phyloP scores from a whole-genome alignment of 2,113 vertebrate species.

The Mastomys coucha region DNA sequence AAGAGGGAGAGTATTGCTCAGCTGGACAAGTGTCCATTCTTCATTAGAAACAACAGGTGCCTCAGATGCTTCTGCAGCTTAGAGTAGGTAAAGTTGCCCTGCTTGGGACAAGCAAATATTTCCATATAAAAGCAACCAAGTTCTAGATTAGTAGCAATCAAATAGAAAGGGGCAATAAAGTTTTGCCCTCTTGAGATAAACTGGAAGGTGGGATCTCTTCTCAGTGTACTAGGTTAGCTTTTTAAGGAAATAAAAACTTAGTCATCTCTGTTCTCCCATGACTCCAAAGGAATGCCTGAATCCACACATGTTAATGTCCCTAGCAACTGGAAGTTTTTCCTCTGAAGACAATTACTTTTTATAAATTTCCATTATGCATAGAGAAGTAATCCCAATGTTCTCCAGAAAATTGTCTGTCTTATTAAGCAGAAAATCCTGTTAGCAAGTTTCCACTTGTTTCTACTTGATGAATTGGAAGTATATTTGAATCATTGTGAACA shows the following conservation, averaged over 20 bases:
- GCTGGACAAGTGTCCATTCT: neutral
- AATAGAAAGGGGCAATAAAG: neutral
- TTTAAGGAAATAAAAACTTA: constrained; percentile 15
- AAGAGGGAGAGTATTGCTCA: neutral
- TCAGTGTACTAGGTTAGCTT: neutral
- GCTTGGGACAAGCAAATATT: neutral
- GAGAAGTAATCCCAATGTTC: constrained; percentile 8
- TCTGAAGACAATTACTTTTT: neutral
- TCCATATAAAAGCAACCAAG: constrained; percentile 26
- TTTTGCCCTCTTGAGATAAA: neutral
- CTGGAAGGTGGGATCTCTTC: neutral
- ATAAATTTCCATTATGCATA: neutral
- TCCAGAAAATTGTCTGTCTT: neutral
- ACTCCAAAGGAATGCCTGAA: neutral
- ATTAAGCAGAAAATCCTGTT: neutral
- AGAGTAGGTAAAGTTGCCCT: neutral
- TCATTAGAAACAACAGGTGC: neutral
- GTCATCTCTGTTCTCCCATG: neutral
- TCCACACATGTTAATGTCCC: neutral
- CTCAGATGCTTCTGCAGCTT: neutral
- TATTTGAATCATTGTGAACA: neutral
- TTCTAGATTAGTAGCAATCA: neutral
- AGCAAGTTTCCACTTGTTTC: constrained; percentile 42
- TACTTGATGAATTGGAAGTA: neutral
- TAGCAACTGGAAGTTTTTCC: constrained; percentile 37